Percentiles rank a stretch among this genome's conserved stretches.
These are phyloP conservation scores for Acanthis flammea DNA, from an alignment of 2,797 vertebrate species.

Conservation along the genomic window DNA sequence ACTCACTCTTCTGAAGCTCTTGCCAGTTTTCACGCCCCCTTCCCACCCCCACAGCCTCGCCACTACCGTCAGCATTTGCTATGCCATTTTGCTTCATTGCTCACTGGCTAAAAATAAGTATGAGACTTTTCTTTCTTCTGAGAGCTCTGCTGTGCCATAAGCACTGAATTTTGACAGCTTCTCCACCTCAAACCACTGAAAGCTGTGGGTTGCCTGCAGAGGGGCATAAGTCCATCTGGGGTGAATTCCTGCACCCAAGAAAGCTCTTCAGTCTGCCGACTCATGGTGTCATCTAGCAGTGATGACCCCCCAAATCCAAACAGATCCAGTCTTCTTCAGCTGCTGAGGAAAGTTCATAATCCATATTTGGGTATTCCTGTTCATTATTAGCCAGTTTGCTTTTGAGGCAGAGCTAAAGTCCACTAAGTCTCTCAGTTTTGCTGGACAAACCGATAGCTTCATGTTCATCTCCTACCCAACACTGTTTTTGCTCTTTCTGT, in stretches of 20 bases:
- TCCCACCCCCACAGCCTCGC: slow-evolving; percentile 35
- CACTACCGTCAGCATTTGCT: slow-evolving; percentile 37
- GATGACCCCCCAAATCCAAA: neutral
- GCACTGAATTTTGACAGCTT: neutral
- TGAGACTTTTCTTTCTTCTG: slow-evolving; percentile 13
- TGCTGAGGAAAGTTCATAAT: neutral
- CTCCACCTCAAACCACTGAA: neutral
- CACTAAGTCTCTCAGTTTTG: neutral
- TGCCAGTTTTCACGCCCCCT: slow-evolving; percentile 43
- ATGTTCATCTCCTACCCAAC: neutral
- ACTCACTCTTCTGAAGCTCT: neutral
- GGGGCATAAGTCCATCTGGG: neutral
- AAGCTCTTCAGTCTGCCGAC: neutral
- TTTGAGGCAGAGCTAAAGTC: neutral
- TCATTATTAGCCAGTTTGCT: neutral
- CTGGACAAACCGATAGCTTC: neutral
- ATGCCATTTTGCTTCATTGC: slow-evolving; percentile 51
- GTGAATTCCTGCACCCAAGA: neutral
- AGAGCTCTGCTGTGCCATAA: neutral
- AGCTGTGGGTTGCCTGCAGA: neutral
- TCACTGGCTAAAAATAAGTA: slow-evolving; percentile 56
- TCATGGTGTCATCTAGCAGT: neutral
- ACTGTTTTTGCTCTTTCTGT: neutral
- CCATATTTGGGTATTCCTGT: neutral
- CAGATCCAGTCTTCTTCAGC: neutral